Evolutionary conservation across 37 sponge, comb jelly and placozoan species (phyloP).

Genomic region (Bolinopsis microptera): DNA sequence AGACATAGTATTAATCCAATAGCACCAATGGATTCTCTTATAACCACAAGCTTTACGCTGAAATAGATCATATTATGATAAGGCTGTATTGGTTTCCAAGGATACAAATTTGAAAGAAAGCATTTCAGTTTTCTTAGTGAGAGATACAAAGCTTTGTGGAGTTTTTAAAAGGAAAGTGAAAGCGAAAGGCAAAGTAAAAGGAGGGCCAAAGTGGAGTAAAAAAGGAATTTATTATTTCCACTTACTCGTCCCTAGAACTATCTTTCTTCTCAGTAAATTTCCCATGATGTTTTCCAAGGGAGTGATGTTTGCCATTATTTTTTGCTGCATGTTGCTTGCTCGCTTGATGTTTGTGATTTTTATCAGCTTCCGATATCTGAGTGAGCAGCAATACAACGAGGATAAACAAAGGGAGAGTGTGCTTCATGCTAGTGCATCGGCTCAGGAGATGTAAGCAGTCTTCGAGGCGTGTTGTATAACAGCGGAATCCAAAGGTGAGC

Average conservation of each 20-base stretch:
- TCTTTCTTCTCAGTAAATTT: not conserved
- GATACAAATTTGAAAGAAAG: no score
- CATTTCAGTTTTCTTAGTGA: no score
- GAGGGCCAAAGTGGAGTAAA: not conserved
- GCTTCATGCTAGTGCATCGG: not conserved
- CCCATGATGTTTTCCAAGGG: not conserved
- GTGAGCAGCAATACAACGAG: not conserved
- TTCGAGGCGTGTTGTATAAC: no score
- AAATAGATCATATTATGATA: no score
- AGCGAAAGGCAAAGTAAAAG: no score
- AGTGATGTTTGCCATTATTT: not conserved
- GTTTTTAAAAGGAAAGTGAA: no score
- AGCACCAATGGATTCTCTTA: not conserved
- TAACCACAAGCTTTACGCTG: not conserved
- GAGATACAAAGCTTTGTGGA: no score
- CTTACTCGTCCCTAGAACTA: not conserved
- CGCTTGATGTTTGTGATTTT: not conserved
- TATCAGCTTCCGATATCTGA: not conserved
- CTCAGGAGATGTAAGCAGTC: no score
- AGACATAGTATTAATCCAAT: not conserved
- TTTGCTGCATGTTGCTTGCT: not conserved
- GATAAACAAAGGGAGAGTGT: not conserved
- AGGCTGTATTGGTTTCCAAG: no score
- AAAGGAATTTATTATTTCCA: not conserved
- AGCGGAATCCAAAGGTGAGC: no score